These are phyloP conservation scores for Periphyllus acericola DNA, from an alignment of 2,888 invertebrate genomes.

Conservation along the genomic window DNA sequence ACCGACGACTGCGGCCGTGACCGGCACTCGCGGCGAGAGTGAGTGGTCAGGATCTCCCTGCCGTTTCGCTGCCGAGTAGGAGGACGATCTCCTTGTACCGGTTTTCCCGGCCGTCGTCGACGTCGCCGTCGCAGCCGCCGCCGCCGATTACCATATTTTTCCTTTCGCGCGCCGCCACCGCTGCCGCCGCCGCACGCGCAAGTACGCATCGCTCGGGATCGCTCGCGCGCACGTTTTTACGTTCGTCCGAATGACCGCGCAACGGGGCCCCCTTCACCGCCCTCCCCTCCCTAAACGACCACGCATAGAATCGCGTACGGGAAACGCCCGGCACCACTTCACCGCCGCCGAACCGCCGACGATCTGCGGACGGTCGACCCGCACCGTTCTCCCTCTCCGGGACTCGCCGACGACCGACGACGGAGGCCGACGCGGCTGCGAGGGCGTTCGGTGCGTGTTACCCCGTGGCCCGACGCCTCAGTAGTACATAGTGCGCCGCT, in stretches of 20 bases:
- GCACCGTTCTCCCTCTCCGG: background rate
- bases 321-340: slow-evolving; percentile 55
- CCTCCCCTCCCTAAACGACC: background rate
- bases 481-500: slow-evolving; percentile 15
- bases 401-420: slow-evolving; percentile 18
- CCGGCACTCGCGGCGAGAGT: slow-evolving; percentile 54
- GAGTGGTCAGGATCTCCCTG: slow-evolving; percentile 54
- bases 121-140: too few relatives aligned
- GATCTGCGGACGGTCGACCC: slow-evolving; percentile 32
- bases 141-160: slow-evolving; percentile 28
- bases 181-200: slow-evolving; percentile 25
- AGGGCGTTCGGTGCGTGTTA: slow-evolving; percentile 47
- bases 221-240: slow-evolving; percentile 25
- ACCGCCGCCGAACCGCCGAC: background rate
- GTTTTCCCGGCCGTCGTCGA: background rate
- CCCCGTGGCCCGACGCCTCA: slow-evolving; percentile 19
- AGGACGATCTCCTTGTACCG: too few relatives aligned
- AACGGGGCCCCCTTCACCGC: background rate
- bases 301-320: slow-evolving; percentile 32
- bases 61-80: too few relatives aligned
- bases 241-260: slow-evolving; percentile 15
- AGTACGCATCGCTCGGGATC: background rate
- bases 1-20: slow-evolving; percentile 32
- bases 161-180: slow-evolving; percentile 39
- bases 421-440: background rate